These are phyloP conservation scores for Ariolimax columbianus DNA, from an alignment of 2,888 invertebrate species.

Conservation along the genomic window DNA sequence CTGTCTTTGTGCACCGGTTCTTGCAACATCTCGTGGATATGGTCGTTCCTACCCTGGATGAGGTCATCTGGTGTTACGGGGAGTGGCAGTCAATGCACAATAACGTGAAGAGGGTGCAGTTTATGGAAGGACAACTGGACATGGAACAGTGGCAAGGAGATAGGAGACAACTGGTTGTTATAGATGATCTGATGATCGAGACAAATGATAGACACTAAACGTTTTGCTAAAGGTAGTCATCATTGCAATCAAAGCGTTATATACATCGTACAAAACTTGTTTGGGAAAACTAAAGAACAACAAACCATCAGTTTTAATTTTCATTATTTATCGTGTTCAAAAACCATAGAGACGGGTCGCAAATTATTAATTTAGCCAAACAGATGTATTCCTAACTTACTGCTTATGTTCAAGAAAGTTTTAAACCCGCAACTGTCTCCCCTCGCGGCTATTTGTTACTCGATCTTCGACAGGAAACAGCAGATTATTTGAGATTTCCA, in stretches of 20 bases:
- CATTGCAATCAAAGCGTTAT: background rate
- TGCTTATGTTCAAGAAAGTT: background rate
- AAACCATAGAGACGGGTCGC: background rate
- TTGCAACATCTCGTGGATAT: background rate
- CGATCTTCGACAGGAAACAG: too few relatives aligned
- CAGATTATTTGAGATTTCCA: too few relatives aligned
- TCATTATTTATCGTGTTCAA: background rate
- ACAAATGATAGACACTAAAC: background rate
- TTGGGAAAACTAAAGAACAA: constrained; percentile 14
- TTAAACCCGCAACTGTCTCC: background rate
- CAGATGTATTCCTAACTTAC: background rate
- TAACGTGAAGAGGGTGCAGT: background rate
- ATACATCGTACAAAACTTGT: background rate
- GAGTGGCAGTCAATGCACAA: background rate
- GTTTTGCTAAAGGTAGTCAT: constrained; percentile 11
- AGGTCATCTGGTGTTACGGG: background rate
- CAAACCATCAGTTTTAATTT: background rate
- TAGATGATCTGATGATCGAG: background rate
- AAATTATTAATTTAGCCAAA: background rate
- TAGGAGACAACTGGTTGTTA: background rate
- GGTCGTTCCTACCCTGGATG: background rate
- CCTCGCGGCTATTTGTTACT: too few relatives aligned
- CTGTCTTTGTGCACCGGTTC: background rate
- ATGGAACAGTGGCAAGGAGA: background rate
- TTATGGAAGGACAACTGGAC: background rate